Evolutionary conservation across 2,888 invertebrate genomes (phyloP).

Genomic region (Parasteatoda lunata): DNA sequence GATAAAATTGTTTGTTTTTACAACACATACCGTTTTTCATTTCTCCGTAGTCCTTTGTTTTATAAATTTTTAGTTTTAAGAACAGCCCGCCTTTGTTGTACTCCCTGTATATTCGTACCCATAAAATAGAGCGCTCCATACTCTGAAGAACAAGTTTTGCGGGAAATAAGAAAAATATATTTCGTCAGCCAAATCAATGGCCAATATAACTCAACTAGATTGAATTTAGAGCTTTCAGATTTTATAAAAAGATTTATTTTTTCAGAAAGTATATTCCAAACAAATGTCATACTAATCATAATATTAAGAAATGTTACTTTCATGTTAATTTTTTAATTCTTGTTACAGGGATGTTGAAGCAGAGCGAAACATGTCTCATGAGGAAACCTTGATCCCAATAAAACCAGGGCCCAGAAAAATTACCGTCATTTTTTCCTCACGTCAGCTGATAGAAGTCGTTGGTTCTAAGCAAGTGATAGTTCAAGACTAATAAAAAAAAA

Average conservation of each 20-base stretch:
- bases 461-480: slow-evolving; percentile 80
- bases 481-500: slow-evolving; percentile 27
- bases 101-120: too few relatives aligned
- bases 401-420: slow-evolving; percentile 80
- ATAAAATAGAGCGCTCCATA: too few relatives aligned
- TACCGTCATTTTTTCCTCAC: slow-evolving; percentile 83
- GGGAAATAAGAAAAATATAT: not conserved
- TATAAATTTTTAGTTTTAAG: too few relatives aligned
- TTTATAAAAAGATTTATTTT: not conserved
- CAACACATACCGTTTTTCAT: too few relatives aligned
- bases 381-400: slow-evolving; percentile 79
- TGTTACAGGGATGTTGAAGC: slow-evolving; percentile 78
- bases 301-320: not conserved
- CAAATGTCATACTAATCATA: not conserved
- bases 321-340: too few relatives aligned
- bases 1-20: too few relatives aligned
- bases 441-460: slow-evolving; percentile 81
- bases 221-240: not conserved
- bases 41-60: too few relatives aligned
- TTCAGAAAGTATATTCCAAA: not conserved
- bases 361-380: slow-evolving; percentile 79
- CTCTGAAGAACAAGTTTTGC: too few relatives aligned
- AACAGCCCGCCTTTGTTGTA: too few relatives aligned
- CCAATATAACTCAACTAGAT: not conserved
- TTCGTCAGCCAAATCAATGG: too few relatives aligned